Percentiles rank a stretch among this genome's conserved stretches.
phyloP scores from a whole-genome alignment of 2,888 invertebrate species.

The Argynnis bischoffii region DNA sequence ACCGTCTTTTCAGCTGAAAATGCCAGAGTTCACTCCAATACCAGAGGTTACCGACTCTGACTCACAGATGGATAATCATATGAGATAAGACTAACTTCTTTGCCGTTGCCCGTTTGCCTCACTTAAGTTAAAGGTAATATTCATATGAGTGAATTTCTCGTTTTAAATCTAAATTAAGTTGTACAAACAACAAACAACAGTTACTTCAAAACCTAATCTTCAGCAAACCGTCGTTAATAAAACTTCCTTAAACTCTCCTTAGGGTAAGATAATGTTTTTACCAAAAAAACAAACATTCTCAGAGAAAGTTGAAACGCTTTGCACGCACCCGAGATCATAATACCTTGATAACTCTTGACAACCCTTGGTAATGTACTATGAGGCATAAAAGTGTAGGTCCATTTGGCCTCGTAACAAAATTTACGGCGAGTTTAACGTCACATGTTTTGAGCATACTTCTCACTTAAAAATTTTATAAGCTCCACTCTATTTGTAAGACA shows the following conservation, averaged over 20 bases:
- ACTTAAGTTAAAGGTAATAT: no score
- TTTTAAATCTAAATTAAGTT: slow-evolving; percentile 24
- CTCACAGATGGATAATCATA: no score
- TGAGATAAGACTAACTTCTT: no score
- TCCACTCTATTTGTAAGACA: neutral
- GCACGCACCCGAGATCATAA: slow-evolving; percentile 37
- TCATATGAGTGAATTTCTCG: no score
- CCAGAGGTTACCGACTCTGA: no score
- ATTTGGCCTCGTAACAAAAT: slow-evolving; percentile 36
- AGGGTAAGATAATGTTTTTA: slow-evolving; percentile 66
- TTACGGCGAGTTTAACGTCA: slow-evolving; percentile 32
- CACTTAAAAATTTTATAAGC: slow-evolving; percentile 16
- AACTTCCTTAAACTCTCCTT: slow-evolving; percentile 70
- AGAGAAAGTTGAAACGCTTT: slow-evolving; percentile 29
- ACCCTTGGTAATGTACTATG: slow-evolving; percentile 35
- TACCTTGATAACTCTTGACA: slow-evolving; percentile 38
- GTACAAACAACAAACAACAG: slow-evolving; percentile 37
- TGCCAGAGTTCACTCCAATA: no score
- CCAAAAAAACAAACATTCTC: slow-evolving; percentile 58
- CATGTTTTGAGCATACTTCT: slow-evolving; percentile 27
- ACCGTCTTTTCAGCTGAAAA: no score
- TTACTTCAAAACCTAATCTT: slow-evolving; percentile 41
- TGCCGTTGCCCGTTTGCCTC: no score
- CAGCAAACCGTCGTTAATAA: slow-evolving; percentile 73
- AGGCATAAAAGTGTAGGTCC: slow-evolving; percentile 35